phyloP scores from a whole-genome alignment of 2,113 vertebrate species.

The Macquaria australasica region DNA sequence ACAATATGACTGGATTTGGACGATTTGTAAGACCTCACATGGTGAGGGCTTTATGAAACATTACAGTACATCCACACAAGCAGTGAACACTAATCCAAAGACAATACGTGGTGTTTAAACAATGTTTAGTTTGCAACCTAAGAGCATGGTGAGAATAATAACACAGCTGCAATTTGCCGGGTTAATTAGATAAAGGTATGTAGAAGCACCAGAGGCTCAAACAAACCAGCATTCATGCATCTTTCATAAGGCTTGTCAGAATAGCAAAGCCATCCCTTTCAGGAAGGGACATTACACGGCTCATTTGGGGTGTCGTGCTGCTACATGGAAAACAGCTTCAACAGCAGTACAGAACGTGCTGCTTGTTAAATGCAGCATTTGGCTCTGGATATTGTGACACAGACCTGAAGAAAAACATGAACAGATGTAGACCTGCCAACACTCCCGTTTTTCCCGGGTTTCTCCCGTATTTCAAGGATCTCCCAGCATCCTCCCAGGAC shows the following conservation, averaged over 20 bases:
- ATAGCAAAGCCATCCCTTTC: conserved; percentile 40
- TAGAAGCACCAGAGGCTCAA: conserved; percentile 28
- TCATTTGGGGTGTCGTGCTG: conserved; percentile 72
- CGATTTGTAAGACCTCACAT: conserved; percentile 6
- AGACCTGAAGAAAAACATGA: conserved; percentile 37
- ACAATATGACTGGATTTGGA: conserved; percentile 1
- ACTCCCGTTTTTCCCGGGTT: too few species aligned
- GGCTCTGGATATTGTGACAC: conserved; percentile 12
- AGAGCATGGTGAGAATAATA: conserved; percentile 16
- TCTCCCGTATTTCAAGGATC: too few species aligned
- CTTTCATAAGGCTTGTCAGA: conserved; percentile 70
- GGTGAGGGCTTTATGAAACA: not conserved
- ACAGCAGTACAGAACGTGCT: conserved; percentile 1
- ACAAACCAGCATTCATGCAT: conserved; percentile 61
- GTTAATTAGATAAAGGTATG: conserved; percentile 22
- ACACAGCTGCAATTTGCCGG: not conserved
- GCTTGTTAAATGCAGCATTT: conserved; percentile 32
- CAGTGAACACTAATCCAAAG: not conserved
- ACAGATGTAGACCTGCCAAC: conserved; percentile 23
- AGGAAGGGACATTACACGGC: conserved; percentile 72
- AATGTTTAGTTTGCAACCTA: not conserved
- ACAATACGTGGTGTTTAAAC: not conserved
- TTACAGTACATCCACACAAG: not conserved
- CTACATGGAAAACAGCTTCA: conserved; percentile 55
- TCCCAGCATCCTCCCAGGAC: too few species aligned